These are phyloP conservation scores for Bemisia tabaci DNA, from an alignment of 1,140 invertebrate genomes.

Conservation along the genomic window DNA sequence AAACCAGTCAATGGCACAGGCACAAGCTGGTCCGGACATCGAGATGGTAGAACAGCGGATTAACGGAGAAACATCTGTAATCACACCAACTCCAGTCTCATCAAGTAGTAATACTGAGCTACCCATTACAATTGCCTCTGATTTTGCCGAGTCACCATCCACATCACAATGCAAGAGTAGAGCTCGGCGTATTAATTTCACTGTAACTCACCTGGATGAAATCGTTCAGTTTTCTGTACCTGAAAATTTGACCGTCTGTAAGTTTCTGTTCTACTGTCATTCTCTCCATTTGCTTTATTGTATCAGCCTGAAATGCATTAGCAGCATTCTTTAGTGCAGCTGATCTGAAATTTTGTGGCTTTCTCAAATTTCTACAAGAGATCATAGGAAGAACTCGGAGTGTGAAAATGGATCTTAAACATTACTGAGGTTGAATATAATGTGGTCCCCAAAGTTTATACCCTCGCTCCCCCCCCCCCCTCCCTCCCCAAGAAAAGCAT, in stretches of 20 bases:
- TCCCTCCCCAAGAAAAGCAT: too few relatives aligned
- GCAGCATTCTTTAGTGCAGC: too few relatives aligned
- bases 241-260: background rate
- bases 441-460: too few relatives aligned
- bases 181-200: background rate
- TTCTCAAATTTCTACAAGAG: too few relatives aligned
- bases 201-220: background rate
- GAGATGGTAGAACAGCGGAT: background rate
- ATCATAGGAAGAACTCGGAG: too few relatives aligned
- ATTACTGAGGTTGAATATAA: too few relatives aligned
- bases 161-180: background rate
- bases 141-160: background rate
- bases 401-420: too few relatives aligned
- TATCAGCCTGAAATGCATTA: too few relatives aligned
- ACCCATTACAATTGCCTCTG: background rate
- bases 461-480: too few relatives aligned
- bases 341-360: too few relatives aligned
- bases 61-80: background rate
- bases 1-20: background rate
- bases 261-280: too few relatives aligned
- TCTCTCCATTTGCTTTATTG: too few relatives aligned
- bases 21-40: background rate
- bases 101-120: background rate
- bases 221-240: background rate
- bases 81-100: background rate